Evolutionary conservation across 1,140 invertebrate genomes (phyloP).

Genomic region (Ips nitidus): DNA sequence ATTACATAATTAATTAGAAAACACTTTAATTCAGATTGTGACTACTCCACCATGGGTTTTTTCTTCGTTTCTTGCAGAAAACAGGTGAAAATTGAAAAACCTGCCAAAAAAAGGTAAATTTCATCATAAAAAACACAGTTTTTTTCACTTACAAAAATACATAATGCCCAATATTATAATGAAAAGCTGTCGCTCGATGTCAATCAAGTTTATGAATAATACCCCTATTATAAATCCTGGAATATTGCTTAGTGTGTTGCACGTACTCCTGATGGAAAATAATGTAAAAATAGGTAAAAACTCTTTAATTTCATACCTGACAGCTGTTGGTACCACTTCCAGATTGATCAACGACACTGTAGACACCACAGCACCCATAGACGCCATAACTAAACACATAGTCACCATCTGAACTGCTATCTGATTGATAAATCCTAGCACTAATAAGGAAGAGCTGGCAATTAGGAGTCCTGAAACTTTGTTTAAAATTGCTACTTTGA

Average conservation of each 20-base stretch:
- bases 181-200: not conserved
- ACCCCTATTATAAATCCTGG: conserved; percentile 14
- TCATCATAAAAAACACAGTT: conserved; percentile 2
- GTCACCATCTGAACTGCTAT: conserved; percentile 7
- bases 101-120: conserved; percentile 17
- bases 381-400: conserved; percentile 9
- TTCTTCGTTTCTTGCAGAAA: conserved; percentile 27
- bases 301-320: conserved; percentile 19
- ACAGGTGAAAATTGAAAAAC: conserved; percentile 6
- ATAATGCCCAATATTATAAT: conserved; percentile 5
- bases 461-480: conserved; percentile 13
- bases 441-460: conserved; percentile 11
- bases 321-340: conserved; percentile 28
- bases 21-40: too few relatives aligned
- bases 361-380: not conserved
- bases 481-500: not conserved
- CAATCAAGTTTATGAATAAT: conserved; percentile 21
- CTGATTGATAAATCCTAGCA: conserved; percentile 18
- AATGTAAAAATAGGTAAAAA: not conserved
- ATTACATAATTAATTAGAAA: too few relatives aligned
- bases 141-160: conserved; percentile 21
- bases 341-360: conserved; percentile 23
- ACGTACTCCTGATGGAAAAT: conserved; percentile 20
- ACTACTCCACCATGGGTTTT: conserved; percentile 30
- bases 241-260: conserved; percentile 15